These are phyloP conservation scores for Machaerirhynchus nigripectus DNA, from an alignment of 2,113 vertebrate species.

Conservation along the genomic window DNA sequence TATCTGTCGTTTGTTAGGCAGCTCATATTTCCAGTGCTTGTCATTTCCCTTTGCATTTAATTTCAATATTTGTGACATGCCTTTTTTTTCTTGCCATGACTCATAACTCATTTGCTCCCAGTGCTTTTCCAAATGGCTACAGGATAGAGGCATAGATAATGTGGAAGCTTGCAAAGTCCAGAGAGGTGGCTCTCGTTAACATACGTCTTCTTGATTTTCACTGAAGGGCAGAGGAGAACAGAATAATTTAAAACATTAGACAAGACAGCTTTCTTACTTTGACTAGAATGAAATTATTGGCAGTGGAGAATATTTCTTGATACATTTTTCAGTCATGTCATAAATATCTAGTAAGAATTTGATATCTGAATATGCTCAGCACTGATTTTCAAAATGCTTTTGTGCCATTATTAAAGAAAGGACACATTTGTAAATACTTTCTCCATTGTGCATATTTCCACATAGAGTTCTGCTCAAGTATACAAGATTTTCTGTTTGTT, in stretches of 20 bases:
- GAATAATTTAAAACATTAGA: neutral
- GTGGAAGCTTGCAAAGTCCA: neutral
- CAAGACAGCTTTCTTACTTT: neutral
- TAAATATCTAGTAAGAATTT: neutral
- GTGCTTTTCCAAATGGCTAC: constrained; percentile 17
- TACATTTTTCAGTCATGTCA: neutral
- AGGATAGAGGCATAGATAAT: neutral
- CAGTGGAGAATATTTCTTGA: neutral
- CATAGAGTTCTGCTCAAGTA: neutral
- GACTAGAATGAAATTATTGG: neutral
- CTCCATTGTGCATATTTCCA: neutral
- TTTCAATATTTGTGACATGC: constrained; percentile 39
- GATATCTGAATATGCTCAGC: neutral
- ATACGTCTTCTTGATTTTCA: neutral
- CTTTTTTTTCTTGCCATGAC: constrained; percentile 1
- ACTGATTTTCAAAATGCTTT: neutral
- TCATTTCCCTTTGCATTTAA: constrained; percentile 40
- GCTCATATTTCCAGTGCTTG: constrained; percentile 26
- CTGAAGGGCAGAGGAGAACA: neutral
- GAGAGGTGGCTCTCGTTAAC: neutral
- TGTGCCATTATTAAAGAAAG: neutral
- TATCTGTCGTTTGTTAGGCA: neutral
- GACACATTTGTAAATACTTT: neutral
- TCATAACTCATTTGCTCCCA: constrained; percentile 28
- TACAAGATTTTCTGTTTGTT: neutral